Evolutionary conservation across 53 echinoderm and acorn worm species (phyloP), one percentile per base, ranked within the genome.

Genomic region (Luidia sarsii): DNA sequence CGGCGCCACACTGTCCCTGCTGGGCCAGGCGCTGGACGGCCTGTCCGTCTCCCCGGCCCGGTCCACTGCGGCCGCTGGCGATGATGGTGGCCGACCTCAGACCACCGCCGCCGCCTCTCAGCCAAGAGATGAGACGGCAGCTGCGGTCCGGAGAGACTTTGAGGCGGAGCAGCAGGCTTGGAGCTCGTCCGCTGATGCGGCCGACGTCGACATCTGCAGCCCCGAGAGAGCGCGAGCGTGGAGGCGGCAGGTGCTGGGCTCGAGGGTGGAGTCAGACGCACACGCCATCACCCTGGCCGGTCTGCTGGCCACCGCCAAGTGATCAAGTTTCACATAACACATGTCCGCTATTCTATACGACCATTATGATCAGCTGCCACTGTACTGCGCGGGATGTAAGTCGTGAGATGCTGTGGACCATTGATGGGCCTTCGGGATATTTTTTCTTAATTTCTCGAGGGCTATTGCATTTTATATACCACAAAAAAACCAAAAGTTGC

Each of bases 11-110:
- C 52, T 4, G 11, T 33, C 27, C 20, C 63, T 37, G 27, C 51
- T 75, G 33, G 34, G 37, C 21, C 38, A 52, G 49, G 14, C 67
- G 48, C 27, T 35, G 15, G n/a, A 24, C 35, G 35, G 25, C 7
- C 36, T 53, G n/a, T 39, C 81, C 65, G 53, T 66, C 30, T 35
- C 53, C 19, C 54, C 22, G 67, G 67, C 51, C 67, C 57, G 67
- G 2, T 18, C 35, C 1, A 54, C 35, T 4, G 14, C 52, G 4
- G 37, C 21, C 14, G 22, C 2, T 5, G 16, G 21, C 18, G 10
- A 23, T 1, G 39, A 51, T 65, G 67, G 27, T 7, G 22, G 20
- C 16, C 10, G 39, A 8, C 2, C 53, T 20, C 52, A 62, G 65
- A 13, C 23, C 31, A 27, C 65, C 22, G n/a, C n/a, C n/a, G n/a